Evolutionary conservation across 2,797 vertebrate species (phyloP), one percentile per base, ranked within the genome.

Genomic region (Clarias platycephalus): DNA sequence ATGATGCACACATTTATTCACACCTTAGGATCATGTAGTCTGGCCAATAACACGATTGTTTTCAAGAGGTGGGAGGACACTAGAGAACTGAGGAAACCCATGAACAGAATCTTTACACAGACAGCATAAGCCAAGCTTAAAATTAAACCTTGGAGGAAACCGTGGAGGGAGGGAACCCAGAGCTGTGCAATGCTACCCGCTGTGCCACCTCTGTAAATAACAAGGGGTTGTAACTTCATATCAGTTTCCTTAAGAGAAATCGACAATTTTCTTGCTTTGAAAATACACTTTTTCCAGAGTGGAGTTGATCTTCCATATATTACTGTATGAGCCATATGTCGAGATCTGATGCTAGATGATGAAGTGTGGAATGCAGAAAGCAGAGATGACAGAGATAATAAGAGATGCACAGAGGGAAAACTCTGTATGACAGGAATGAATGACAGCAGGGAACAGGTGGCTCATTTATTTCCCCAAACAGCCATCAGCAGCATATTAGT

Each of bases 371-470:
- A 91, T 90, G 93, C 93, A 94, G 90, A 93, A 95, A 95, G 95
- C 95, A 91, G 92, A 95, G 91, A 89, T 97, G 95, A 96, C 95
- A 95, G 95, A 91, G 94, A 93, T 95, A 96, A 96, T 95, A 93
- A 96, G 93, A 91, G 90, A 82, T 64, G 81, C 78, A 62, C 28
- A 60, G 81, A 86, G 53, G 62, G 26, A 84, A 70, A 90, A 90
- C 92, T 94, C 94, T 92, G 91, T 92, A 93, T 95, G 95, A 93
- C 93, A 37, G 82, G 49, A 83, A 81, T 16, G 55, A 90, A 91
- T 96, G 95, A 95, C 94, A 95, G 92, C 91, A 83, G 57, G 34
- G 87, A 95, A 89, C 86, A 89, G 88, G 83, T 89, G 87, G 83
- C 63, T 81, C 28, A 40, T 88, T 86, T 86, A 68, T 85, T 75